Percentiles rank a stretch among this genome's conserved stretches.
Conservation (phyloP, 1,140 invertebrate genomes). For the Lepidotrigona ventralis region DNA sequence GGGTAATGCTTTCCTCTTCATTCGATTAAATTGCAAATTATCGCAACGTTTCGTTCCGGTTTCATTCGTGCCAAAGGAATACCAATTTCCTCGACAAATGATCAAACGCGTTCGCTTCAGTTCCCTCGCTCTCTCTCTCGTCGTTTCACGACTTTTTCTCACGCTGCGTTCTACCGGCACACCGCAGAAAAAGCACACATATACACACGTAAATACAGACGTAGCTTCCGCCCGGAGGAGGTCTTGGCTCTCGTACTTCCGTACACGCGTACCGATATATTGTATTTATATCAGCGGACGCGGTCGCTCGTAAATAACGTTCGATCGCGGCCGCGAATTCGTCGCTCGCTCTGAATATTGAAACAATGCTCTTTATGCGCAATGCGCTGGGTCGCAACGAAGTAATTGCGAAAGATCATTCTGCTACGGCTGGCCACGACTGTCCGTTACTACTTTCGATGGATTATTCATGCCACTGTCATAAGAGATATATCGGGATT, state of each 20-base stretch:
- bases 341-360: background rate
- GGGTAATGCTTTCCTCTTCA: background rate
- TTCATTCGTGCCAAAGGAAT: background rate
- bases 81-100: constrained; percentile 6
- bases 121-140: no score
- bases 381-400: background rate
- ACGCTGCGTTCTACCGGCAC: background rate
- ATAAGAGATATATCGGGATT: background rate
- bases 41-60: no score
- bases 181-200: background rate
- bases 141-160: background rate
- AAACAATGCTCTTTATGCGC: constrained; percentile 23
- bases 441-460: background rate
- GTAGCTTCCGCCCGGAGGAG: background rate
- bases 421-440: background rate
- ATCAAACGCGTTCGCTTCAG: background rate
- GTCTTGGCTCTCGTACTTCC: background rate
- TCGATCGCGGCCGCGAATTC: constrained; percentile 30
- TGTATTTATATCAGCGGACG: background rate
- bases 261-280: background rate
- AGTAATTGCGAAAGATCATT: background rate
- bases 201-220: no score
- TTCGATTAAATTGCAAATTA: constrained; percentile 6
- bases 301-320: constrained; percentile 31
- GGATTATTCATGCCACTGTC: background rate